Conservation (phyloP, 2,888 invertebrate genomes). For the Pyrgus malvae region DNA sequence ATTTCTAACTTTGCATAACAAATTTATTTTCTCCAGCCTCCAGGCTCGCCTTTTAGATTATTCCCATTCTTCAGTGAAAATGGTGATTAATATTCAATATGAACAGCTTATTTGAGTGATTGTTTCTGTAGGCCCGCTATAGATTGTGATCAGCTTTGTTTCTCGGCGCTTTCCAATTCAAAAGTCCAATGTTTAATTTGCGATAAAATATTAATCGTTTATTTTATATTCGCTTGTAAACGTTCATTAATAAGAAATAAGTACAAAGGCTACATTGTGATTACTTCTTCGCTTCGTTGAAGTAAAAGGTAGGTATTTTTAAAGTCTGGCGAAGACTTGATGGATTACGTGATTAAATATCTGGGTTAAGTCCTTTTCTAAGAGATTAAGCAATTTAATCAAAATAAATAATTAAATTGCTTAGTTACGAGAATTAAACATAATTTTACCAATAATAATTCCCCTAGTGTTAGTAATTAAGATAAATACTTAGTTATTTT, state of each 20-base stretch:
- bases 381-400: too few relatives aligned
- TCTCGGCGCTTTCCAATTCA: slow-evolving; percentile 53
- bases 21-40: slow-evolving; percentile 73
- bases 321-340: too few relatives aligned
- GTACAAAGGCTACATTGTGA: slow-evolving; percentile 14
- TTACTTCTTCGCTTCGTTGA: neutral
- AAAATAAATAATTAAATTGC: too few relatives aligned
- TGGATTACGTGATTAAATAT: too few relatives aligned
- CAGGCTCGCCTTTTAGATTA: slow-evolving; percentile 68
- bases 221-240: slow-evolving; percentile 33
- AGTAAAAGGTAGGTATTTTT: slow-evolving; percentile 9
- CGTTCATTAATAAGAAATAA: slow-evolving; percentile 20
- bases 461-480: too few relatives aligned
- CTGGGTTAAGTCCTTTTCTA: too few relatives aligned
- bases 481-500: too few relatives aligned
- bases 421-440: too few relatives aligned
- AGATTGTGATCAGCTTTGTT: slow-evolving; percentile 59
- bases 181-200: slow-evolving; percentile 59
- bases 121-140: slow-evolving; percentile 59
- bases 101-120: slow-evolving; percentile 78
- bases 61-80: slow-evolving; percentile 76
- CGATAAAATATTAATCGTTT: slow-evolving; percentile 54
- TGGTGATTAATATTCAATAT: slow-evolving; percentile 80
- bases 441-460: too few relatives aligned
- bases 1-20: slow-evolving; percentile 81